Evolutionary conservation across 2,113 vertebrate species (phyloP).

Genomic region (Shinisaurus crocodilurus): DNA sequence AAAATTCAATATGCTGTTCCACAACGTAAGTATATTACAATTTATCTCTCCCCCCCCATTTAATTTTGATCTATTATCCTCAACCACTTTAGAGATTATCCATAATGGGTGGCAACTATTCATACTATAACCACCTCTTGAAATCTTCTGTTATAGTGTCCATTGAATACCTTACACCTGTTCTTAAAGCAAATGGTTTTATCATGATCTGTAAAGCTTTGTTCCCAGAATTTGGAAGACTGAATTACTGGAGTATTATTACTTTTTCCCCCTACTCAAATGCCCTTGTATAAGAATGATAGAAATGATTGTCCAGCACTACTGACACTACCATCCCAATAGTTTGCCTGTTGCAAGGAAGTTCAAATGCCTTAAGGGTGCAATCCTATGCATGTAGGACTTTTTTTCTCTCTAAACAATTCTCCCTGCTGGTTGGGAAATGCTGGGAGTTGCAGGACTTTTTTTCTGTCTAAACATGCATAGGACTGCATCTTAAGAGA

Average conservation of each 20-base stretch:
- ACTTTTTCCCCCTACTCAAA: no score
- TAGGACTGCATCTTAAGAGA: no score
- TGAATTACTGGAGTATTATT: background rate
- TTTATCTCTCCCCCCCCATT: background rate
- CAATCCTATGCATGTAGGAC: no score
- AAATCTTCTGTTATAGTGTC: background rate
- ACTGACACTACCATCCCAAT: no score
- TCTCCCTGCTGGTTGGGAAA: no score
- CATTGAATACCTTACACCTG: slow-evolving; percentile 7
- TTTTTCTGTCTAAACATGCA: no score
- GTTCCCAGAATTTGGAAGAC: background rate
- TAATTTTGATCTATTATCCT: background rate
- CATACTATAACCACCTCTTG: background rate
- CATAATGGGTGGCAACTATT: slow-evolving; percentile 4
- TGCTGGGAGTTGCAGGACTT: no score
- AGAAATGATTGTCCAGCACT: no score
- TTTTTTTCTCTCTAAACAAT: no score
- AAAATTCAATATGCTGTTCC: accelerated
- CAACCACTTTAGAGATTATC: background rate
- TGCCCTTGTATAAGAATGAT: no score
- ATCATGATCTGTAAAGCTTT: background rate
- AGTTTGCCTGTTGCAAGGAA: no score
- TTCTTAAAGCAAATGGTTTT: slow-evolving; percentile 1
- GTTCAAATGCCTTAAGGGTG: no score
- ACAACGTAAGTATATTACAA: background rate